Conservation (phyloP, 1,140 invertebrate genomes). For the Drosophila navojoa region DNA sequence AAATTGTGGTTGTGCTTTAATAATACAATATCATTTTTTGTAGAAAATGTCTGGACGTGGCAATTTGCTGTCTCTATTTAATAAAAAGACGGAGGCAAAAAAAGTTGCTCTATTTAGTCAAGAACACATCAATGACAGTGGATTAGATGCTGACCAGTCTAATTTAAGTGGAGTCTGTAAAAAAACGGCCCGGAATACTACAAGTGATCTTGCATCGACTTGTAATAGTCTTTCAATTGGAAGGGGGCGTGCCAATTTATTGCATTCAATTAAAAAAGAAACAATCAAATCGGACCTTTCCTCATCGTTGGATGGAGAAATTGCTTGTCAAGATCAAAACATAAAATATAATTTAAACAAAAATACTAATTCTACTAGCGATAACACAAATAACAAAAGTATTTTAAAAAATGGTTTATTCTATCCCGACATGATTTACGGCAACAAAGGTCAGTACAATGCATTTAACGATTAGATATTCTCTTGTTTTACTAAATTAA, state of each 20-base stretch:
- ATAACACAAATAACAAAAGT: background rate
- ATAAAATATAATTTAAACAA: background rate
- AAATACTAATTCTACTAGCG: background rate
- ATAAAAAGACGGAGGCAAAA: constrained; percentile 20
- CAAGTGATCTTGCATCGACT: constrained; percentile 13
- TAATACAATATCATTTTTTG: background rate
- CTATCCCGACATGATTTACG: constrained; percentile 9
- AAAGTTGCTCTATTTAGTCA: constrained; percentile 12
- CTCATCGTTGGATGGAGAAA: background rate
- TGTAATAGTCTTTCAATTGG: constrained; percentile 27
- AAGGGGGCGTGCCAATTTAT: constrained; percentile 28
- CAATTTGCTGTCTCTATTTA: constrained; percentile 32
- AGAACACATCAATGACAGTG: constrained; percentile 32
- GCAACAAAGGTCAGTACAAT: constrained; percentile 15
- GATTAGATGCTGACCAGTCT: constrained; percentile 21
- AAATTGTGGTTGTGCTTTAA: no score
- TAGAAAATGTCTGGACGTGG: constrained; percentile 45
- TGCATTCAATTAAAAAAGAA: constrained; percentile 14
- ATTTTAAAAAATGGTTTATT: background rate
- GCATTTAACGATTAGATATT: background rate
- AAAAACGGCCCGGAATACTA: background rate
- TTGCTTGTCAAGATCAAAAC: background rate
- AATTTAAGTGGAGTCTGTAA: constrained; percentile 25
- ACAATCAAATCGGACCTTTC: background rate
- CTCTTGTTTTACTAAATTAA: background rate